These are phyloP conservation scores for Plemyria rubiginata DNA, from an alignment of 2,888 invertebrate species.

Conservation along the genomic window DNA sequence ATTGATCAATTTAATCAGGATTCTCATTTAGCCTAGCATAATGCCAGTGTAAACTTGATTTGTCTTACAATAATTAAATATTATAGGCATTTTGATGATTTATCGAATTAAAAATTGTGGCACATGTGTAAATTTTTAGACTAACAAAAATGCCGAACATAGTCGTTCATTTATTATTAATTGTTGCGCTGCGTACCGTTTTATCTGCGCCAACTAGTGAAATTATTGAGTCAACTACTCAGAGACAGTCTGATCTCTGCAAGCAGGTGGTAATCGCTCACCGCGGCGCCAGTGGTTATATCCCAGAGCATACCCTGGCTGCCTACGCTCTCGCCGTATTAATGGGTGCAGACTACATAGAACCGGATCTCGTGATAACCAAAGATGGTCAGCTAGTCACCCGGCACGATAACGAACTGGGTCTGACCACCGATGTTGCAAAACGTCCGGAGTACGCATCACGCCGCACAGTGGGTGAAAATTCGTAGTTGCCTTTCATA, in stretches of 20 bases:
- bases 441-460: constrained; percentile 59
- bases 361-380: constrained; percentile 57
- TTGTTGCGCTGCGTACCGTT: background rate
- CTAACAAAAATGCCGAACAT: constrained; percentile 9
- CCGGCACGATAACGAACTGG: constrained; percentile 70
- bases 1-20: background rate
- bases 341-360: constrained; percentile 71
- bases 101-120: background rate
- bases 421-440: constrained; percentile 66
- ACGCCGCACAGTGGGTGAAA: too few species aligned
- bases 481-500: too few species aligned
- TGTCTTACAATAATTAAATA: background rate
- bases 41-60: background rate
- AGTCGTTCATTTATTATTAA: constrained; percentile 6
- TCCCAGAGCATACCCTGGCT: constrained; percentile 75
- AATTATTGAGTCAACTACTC: constrained; percentile 4
- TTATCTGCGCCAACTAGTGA: constrained; percentile 13
- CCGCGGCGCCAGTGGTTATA: constrained; percentile 76
- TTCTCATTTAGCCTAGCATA: background rate
- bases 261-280: constrained; percentile 36
- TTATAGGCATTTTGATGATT: background rate
- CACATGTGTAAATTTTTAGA: background rate
- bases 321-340: constrained; percentile 69
- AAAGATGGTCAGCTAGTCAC: constrained; percentile 68
- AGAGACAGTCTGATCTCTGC: constrained; percentile 20